Percentiles rank a stretch among this genome's conserved stretches.
Conservation (phyloP, 2,113 vertebrate genomes). For the pig (Sus scrofa) region T2T-Sscrofa CM000818.6:80787501-80788000, state of each 20-base stretch:
- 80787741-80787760: slow-evolving; percentile 49
- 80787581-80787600: too few relatives aligned
- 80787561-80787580: too few relatives aligned
- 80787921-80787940: neutral
- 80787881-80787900: accelerated
- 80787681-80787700: neutral
- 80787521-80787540: too few relatives aligned
- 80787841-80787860: neutral
- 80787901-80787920: neutral
- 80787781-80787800: neutral
- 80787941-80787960: neutral
- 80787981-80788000: neutral
- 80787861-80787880: neutral
- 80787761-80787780: neutral
- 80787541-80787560: too few relatives aligned
- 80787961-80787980: neutral
- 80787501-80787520: too few relatives aligned
- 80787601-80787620: too few relatives aligned
- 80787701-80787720: slow-evolving; percentile 55
- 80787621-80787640: too few relatives aligned
- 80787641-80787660: too few relatives aligned
- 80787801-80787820: slow-evolving; percentile 21
- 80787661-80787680: slow-evolving; percentile 62
- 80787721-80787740: slow-evolving; percentile 36
- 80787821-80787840: neutral